Base-by-base conservation (phyloP, 2,888 invertebrate genomes). In the Hecatera dysodea region DNA sequence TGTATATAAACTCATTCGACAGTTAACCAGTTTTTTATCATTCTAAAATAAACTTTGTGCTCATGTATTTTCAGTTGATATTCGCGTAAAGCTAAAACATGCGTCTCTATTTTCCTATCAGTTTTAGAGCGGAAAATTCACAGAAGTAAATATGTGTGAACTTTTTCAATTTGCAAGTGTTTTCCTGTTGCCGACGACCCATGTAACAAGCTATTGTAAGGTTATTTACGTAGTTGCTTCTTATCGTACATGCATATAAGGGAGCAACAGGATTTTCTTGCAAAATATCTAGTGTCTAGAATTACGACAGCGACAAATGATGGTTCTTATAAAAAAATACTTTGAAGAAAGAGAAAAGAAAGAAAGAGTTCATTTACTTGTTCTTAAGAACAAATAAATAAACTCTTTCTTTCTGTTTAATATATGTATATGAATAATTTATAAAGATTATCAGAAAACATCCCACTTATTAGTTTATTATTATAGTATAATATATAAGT, bases 81-180 rank as follows among this genome's bases (percentile, higher is more conserved):
- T 53, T 67, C n/a, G 7, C n/a, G 22, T 42, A 19, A 42, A 66
- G 22, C 24, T n/a, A 33, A 6, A n/a, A 19, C 59, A 5, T 6
- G 22, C 19, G 11, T 36, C 27, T 9, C 6, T 44, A 67, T 67
- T 53, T 52, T 67, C 33, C 39, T 19, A 24, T 9, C 39, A 39
- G 8, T 9, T 69, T n/a, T 19, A 17, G 4, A 19, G 24, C 12
- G 2, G 22, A 50, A 15, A 22, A n/a, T 50, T 67, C 19, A 19
- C 19, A 22, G 15, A 11, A 36, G 19, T 39, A 29, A 59, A 72
- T 24, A 60, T 24, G 60, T 24, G 24, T 11, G 9, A n/a, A 33
- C 17, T 72, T 36, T 24, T 12, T 61, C 61, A 42, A 60, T 60
- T 73, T 59, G 17, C 48, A 24, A 60, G 8, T 8, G 15, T 60